Percentiles rank a stretch among this genome's conserved stretches.
Evolutionary conservation across 2,888 invertebrate genomes (phyloP).

Genomic region (Drosophila ustulata): DNA sequence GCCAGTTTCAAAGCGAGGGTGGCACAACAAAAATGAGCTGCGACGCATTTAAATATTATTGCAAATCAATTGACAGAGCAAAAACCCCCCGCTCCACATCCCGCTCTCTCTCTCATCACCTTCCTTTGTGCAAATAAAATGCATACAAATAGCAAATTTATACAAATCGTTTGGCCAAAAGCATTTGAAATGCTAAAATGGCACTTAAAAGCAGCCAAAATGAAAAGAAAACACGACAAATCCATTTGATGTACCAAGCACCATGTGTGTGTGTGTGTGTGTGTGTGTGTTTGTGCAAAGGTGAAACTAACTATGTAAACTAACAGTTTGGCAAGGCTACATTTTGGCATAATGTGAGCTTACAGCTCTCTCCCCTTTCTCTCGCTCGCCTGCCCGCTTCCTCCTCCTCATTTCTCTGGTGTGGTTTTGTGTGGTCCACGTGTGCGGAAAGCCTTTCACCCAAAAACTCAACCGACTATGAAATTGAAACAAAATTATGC

Average conservation of each 20-base stretch:
- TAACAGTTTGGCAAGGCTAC: constrained; percentile 38
- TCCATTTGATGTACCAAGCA: constrained; percentile 75
- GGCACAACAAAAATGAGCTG: constrained; percentile 67
- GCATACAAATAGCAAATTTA: constrained; percentile 82
- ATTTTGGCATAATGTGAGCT: constrained; percentile 65
- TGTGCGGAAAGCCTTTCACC: constrained; percentile 75
- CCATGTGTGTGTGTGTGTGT: background rate
- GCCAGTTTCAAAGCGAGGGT: constrained; percentile 69
- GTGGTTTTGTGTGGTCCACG: constrained; percentile 45
- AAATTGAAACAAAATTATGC: constrained; percentile 84
- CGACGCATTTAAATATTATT: constrained; percentile 80
- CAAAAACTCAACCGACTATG: constrained; percentile 82
- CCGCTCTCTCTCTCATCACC: background rate
- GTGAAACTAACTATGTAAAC: constrained; percentile 77
- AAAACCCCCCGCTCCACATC: background rate
- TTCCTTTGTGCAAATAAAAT: constrained; percentile 66
- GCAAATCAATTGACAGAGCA: constrained; percentile 77
- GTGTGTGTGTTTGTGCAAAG: constrained; percentile 25
- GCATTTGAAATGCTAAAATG: constrained; percentile 82
- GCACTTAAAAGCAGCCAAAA: constrained; percentile 81
- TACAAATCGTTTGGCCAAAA: constrained; percentile 70
- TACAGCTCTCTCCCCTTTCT: constrained; percentile 3
- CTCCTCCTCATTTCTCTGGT: background rate
- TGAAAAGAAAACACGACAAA: constrained; percentile 83
- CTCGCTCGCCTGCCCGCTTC: background rate